Conservation (phyloP, 2,113 vertebrate genomes). For the Ibidorhyncha struthersii region DNA sequence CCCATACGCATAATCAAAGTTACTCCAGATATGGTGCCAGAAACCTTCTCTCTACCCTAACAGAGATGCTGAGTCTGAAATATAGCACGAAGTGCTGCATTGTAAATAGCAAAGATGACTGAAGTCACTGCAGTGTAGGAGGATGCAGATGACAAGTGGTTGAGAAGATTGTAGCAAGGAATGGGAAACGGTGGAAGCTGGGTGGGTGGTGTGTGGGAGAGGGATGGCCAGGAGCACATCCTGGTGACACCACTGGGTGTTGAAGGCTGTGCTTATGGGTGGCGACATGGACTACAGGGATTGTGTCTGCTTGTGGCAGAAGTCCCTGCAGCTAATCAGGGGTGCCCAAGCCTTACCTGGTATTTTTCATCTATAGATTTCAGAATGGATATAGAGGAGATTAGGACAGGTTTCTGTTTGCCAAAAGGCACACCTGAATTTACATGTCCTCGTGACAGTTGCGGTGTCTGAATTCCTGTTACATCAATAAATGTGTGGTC, state of each 20-base stretch:
- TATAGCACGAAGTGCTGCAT: not conserved
- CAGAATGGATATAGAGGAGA: not conserved
- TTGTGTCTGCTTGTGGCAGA: not conserved
- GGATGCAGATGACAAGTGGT: not conserved
- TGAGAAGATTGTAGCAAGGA: not conserved
- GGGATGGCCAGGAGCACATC: not conserved
- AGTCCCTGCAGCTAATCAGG: not conserved
- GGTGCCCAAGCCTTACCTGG: not conserved
- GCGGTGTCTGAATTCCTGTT: not conserved
- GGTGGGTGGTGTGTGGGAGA: not conserved
- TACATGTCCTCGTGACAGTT: fast-evolving
- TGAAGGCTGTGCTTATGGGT: not conserved
- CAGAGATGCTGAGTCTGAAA: not conserved
- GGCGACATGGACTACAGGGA: fast-evolving
- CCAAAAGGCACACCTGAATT: not conserved
- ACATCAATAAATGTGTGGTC: not conserved
- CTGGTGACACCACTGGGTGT: not conserved
- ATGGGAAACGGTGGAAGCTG: not conserved
- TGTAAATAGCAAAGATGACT: not conserved
- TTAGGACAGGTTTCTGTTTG: not conserved
- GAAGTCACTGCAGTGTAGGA: not conserved
- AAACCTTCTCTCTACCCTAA: not conserved
- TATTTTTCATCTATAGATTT: not conserved
- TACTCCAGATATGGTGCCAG: not conserved
- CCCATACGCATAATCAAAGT: not conserved